A percentile compares a stretch with the other conserved stretches of the same genome.
These are phyloP conservation scores for Epirrita christyi DNA, from an alignment of 2,888 invertebrate genomes.

Conservation along the genomic window DNA sequence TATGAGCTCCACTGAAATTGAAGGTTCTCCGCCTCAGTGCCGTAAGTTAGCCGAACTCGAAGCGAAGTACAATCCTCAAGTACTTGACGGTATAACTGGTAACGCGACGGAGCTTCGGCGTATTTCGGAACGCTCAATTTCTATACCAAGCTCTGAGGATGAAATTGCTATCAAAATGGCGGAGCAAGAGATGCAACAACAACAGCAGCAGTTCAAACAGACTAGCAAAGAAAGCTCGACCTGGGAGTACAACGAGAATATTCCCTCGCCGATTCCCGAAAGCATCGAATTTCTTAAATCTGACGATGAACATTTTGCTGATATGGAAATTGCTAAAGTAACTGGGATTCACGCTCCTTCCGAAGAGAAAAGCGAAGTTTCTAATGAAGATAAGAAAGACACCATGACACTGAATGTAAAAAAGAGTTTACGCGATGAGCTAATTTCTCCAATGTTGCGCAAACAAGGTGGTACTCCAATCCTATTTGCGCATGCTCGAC, in stretches of 20 bases:
- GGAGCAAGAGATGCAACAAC: constrained; percentile 55
- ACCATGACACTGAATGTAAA: constrained; percentile 63
- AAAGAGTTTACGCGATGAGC: constrained; percentile 87
- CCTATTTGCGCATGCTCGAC: constrained; percentile 90
- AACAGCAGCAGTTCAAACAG: constrained; percentile 60
- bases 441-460: constrained; percentile 88
- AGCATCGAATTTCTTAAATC: constrained; percentile 85
- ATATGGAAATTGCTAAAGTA: constrained; percentile 84
- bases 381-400: constrained; percentile 62
- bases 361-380: constrained; percentile 62
- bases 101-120: constrained; percentile 88
- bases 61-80: constrained; percentile 87
- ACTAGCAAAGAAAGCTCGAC: constrained; percentile 81
- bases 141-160: constrained; percentile 91
- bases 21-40: constrained; percentile 90
- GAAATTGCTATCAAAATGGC: constrained; percentile 86
- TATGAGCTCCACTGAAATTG: constrained; percentile 92
- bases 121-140: constrained; percentile 90
- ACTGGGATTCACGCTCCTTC: constrained; percentile 69
- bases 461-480: constrained; percentile 91
- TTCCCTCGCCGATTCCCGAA: constrained; percentile 86
- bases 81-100: constrained; percentile 86
- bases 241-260: constrained; percentile 87
- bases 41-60: constrained; percentile 87
- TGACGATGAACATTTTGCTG: constrained; percentile 83